Base-by-base conservation (phyloP, 2,888 invertebrate species). In the Graphium colonna region DNA sequence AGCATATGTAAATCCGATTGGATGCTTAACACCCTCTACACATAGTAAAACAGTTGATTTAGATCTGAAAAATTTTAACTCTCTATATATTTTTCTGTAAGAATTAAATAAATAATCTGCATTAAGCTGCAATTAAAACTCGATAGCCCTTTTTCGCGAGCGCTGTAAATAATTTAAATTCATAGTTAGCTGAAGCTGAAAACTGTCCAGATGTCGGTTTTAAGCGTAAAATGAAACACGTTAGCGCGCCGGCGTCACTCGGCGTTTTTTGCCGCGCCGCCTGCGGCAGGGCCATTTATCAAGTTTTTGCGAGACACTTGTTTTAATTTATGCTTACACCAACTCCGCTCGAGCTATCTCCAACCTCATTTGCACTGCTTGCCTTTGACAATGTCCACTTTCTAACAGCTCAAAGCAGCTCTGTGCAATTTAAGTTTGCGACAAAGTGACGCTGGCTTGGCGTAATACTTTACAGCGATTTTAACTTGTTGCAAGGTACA, bases 221-320 rank as follows among this genome's bases (percentile, higher is more conserved):
- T 69, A 71, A 78, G 75, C 70, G 79, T 77, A 80, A 87, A 85
- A 88, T 86, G 83, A 85, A 86, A 80, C 83, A 82, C 80, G 80
- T 84, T 83, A 84, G 76, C 80, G 80, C 78, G 76, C 72, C 78
- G 79, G 77, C 82, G 82, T 75, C 77, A 79, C 77, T 74, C 73
- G 75, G 76, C 74, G 82, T 85, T 88, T 52, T 88, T 87, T 82
- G 81, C 78, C 75, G 75, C 65, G 68, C 78, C 79, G 83, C 77
- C 80, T 77, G 83, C 75, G 81, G 72, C n/a, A 82, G 71, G 72
- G 76, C 81, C 81, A 88, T 88, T 88, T 87, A 85, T 89, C 87
- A 87, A 85, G 84, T 88, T 89, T 88, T 88, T 88, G 84, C 82
- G 75, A 73, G 82, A 82, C 75, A 75, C 81, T 84, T 86, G 85